Percentiles rank a stretch among this genome's conserved stretches.
phyloP scores from a whole-genome alignment of 2,113 vertebrate genomes.

The human region DNA sequence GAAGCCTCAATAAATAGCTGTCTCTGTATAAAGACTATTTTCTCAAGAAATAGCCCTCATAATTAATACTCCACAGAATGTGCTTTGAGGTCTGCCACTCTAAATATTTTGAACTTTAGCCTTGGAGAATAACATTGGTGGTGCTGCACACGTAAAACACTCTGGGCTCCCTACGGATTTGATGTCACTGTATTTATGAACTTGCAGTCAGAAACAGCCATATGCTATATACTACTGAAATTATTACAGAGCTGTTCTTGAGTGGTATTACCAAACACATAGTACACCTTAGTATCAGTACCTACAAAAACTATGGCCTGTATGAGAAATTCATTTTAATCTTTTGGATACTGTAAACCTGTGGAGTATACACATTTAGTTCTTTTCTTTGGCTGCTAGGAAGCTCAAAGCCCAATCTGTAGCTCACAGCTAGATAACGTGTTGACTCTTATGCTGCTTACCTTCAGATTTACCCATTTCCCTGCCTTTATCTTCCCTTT shows the following conservation, averaged over 20 bases:
- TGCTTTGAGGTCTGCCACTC: background rate
- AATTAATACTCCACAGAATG: background rate
- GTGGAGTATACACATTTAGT: background rate
- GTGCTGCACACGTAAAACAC: background rate
- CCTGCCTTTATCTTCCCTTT: background rate
- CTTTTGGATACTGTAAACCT: background rate
- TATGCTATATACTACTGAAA: background rate
- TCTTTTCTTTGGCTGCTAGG: background rate
- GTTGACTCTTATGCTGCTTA: background rate
- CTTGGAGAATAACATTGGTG: background rate
- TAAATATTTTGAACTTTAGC: background rate
- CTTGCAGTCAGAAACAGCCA: background rate
- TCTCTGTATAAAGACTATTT: background rate
- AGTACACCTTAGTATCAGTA: background rate
- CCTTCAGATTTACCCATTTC: background rate
- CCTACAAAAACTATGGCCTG: background rate
- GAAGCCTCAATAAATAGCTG: background rate
- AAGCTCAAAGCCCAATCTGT: background rate
- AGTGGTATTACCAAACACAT: background rate
- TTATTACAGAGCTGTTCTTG: background rate
- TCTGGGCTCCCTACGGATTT: background rate
- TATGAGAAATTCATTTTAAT: background rate
- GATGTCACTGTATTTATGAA: background rate
- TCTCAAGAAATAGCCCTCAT: background rate
- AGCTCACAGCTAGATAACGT: background rate